Conservation (phyloP, 1,140 invertebrate species). For the Caerostris darwini region DNA sequence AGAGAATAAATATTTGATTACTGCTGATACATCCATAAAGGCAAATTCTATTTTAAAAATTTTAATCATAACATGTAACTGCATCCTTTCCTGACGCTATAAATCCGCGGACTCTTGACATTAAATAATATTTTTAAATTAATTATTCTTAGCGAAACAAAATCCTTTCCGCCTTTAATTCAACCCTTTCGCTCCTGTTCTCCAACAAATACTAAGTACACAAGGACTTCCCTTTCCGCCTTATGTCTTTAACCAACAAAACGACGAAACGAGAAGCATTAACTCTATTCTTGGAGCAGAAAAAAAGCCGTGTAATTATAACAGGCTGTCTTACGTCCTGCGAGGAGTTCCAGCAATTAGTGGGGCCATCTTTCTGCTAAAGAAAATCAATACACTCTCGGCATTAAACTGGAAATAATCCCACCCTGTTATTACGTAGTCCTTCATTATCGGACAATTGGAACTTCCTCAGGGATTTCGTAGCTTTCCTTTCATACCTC, state of each 20-base stretch:
- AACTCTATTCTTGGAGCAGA: slow-evolving; percentile 22
- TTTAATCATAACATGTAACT: too few species aligned
- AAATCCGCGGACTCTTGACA: too few species aligned
- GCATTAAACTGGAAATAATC: slow-evolving; percentile 35
- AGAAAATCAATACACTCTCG: slow-evolving; percentile 6
- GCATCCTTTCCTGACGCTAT: too few species aligned
- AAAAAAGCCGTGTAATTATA: neutral
- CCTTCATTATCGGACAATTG: slow-evolving; percentile 45
- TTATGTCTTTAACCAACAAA: neutral
- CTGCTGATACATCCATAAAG: too few species aligned
- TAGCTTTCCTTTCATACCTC: neutral
- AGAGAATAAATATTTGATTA: too few species aligned
- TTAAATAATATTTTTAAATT: too few species aligned
- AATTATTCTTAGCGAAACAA: too few species aligned
- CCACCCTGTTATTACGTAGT: neutral
- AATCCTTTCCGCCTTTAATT: too few species aligned
- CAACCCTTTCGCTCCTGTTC: too few species aligned
- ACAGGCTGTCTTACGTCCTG: neutral
- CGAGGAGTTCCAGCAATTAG: slow-evolving; percentile 22
- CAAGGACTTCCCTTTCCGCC: neutral
- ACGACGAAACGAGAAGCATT: neutral
- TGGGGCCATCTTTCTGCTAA: neutral
- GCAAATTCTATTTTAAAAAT: too few species aligned
- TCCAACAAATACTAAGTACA: neutral
- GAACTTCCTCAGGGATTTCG: slow-evolving; percentile 15